Evolutionary conservation across 2,113 vertebrate species (phyloP).

Genomic region (Tringa solitaria): DNA sequence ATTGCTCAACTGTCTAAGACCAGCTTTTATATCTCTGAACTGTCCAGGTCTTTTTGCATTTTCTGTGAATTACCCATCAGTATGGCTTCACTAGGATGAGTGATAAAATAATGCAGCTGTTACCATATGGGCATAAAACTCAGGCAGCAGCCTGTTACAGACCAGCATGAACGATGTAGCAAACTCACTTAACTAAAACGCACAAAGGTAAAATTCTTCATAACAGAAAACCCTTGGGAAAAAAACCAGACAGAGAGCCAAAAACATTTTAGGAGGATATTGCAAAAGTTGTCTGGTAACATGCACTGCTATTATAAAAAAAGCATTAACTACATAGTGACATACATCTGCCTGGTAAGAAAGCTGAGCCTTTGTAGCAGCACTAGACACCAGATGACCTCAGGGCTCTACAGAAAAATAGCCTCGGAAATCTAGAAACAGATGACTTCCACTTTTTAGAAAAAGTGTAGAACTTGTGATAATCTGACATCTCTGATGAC

Average conservation of each 20-base stretch:
- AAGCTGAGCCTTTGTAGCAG: not conserved
- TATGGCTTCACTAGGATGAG: not conserved
- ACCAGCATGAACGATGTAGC: not conserved
- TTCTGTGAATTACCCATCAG: not conserved
- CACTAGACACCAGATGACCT: not conserved
- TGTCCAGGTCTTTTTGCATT: not conserved
- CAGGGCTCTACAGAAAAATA: not conserved
- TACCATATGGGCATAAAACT: not conserved
- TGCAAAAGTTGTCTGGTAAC: not conserved
- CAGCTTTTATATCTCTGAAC: not conserved
- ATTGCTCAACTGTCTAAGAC: not conserved
- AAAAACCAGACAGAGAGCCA: not conserved
- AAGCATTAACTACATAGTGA: not conserved
- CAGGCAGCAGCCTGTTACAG: not conserved
- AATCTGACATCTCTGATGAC: not conserved
- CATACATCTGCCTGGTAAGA: not conserved
- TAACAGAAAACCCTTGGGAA: not conserved
- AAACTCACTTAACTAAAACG: not conserved
- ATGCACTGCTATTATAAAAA: not conserved
- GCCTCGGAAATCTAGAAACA: not conserved
- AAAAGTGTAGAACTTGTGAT: not conserved
- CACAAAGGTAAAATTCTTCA: not conserved
- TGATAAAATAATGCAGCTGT: not conserved
- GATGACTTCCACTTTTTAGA: not conserved
- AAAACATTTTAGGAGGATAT: not conserved